Percentiles rank a stretch among this genome's conserved stretches.
These are phyloP conservation scores for Mactra quadrangularis DNA, from an alignment of 1,140 invertebrate genomes.

Conservation along the genomic window DNA sequence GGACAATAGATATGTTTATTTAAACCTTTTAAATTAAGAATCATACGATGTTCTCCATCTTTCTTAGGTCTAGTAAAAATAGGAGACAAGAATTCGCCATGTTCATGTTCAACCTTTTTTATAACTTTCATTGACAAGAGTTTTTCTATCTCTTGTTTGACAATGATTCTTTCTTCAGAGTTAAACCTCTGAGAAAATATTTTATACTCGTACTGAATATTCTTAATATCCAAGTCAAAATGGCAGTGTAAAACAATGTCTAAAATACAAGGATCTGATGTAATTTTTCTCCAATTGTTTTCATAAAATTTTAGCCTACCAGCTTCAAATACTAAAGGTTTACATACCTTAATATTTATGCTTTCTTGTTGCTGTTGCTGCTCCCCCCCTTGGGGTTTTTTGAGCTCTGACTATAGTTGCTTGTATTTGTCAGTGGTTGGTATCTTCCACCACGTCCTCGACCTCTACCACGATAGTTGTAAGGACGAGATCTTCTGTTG, in stretches of 20 bases:
- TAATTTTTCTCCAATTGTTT: conserved; percentile 29
- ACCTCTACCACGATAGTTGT: too few relatives aligned
- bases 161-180: not conserved
- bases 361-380: not conserved
- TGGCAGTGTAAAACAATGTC: conserved; percentile 31
- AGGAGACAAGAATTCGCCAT: not conserved
- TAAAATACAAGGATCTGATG: conserved; percentile 12
- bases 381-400: not conserved
- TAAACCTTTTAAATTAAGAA: conserved; percentile 55
- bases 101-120: not conserved
- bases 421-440: not conserved
- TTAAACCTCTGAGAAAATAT: not conserved
- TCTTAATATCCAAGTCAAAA: not conserved
- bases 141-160: conserved; percentile 18
- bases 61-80: not conserved
- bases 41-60: conserved; percentile 19
- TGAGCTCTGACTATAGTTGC: not conserved
- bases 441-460: not conserved
- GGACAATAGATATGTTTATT: conserved; percentile 52
- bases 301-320: conserved; percentile 15
- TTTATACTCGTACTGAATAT: not conserved
- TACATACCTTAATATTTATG: not conserved
- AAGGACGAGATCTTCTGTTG: too few relatives aligned
- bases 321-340: not conserved
- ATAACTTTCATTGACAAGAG: conserved; percentile 19